Conservation (phyloP, 1,140 invertebrate species). For the Linepithema humile region DNA sequence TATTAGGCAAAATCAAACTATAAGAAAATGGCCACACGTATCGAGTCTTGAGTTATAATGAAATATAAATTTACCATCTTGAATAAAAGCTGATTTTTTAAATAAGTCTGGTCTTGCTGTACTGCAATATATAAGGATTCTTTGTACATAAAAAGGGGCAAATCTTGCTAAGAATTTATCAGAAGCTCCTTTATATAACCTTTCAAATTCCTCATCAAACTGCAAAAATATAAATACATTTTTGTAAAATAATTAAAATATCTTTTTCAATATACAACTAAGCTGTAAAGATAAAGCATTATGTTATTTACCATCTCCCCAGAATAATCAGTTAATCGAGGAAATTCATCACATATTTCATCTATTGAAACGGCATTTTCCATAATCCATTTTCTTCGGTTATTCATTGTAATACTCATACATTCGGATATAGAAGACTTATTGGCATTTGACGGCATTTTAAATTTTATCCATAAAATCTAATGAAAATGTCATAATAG, state of each 20-base stretch:
- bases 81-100: neutral
- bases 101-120: neutral
- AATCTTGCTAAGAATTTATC: constrained; percentile 1
- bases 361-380: neutral
- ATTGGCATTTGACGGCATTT: neutral
- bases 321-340: neutral
- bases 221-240: neutral
- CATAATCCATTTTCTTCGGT: too few relatives aligned
- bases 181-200: neutral
- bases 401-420: neutral
- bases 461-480: constrained; percentile 13
- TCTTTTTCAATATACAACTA: neutral
- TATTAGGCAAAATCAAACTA: too few relatives aligned
- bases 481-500: neutral
- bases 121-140: constrained; percentile 2
- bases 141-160: neutral
- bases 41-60: too few relatives aligned
- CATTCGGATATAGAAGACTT: neutral
- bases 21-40: too few relatives aligned
- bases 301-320: neutral
- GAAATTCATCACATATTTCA: neutral
- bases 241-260: neutral
- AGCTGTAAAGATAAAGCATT: neutral
- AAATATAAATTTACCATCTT: constrained; percentile 2
- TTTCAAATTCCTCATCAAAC: too few relatives aligned